Percentiles rank a stretch among this genome's conserved stretches.
Conservation (phyloP, 2,888 invertebrate genomes). For the Tetranychus truncatus region DNA sequence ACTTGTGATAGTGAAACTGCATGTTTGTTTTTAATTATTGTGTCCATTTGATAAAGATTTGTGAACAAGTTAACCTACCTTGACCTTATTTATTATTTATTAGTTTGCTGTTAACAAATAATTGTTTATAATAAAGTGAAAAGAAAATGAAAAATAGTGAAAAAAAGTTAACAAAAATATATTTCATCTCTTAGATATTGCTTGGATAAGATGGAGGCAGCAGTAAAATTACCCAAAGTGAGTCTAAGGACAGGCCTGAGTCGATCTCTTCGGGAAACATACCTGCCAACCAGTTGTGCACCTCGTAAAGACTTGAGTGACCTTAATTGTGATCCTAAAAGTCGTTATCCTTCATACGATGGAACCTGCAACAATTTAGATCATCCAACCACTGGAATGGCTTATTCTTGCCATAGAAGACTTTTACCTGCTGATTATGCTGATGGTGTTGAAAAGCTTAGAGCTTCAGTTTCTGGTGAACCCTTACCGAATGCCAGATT, state of each 20-base stretch:
- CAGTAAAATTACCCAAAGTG: background rate
- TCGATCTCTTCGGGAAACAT: background rate
- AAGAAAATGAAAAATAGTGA: too few relatives aligned
- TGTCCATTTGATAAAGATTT: background rate
- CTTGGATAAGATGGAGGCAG: background rate
- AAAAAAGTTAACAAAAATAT: too few relatives aligned
- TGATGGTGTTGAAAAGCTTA: slow-evolving; percentile 39
- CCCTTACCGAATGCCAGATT: slow-evolving; percentile 30
- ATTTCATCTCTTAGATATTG: background rate
- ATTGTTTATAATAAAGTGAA: too few relatives aligned
- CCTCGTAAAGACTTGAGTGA: background rate
- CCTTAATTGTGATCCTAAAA: slow-evolving; percentile 16
- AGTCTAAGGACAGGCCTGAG: background rate
- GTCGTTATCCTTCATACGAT: slow-evolving; percentile 29
- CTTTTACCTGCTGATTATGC: slow-evolving; percentile 34
- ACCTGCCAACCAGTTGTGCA: background rate
- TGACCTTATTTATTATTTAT: background rate
- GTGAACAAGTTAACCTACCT: background rate
- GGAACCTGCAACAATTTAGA: slow-evolving; percentile 34
- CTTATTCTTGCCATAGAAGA: slow-evolving; percentile 34
- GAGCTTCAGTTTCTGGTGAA: slow-evolving; percentile 38
- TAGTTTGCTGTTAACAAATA: background rate
- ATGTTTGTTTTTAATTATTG: background rate
- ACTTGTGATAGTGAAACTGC: too few relatives aligned
- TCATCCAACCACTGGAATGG: slow-evolving; percentile 34